phyloP scores from a whole-genome alignment of 2,888 invertebrate species.

The Sussaba pulchella region DNA sequence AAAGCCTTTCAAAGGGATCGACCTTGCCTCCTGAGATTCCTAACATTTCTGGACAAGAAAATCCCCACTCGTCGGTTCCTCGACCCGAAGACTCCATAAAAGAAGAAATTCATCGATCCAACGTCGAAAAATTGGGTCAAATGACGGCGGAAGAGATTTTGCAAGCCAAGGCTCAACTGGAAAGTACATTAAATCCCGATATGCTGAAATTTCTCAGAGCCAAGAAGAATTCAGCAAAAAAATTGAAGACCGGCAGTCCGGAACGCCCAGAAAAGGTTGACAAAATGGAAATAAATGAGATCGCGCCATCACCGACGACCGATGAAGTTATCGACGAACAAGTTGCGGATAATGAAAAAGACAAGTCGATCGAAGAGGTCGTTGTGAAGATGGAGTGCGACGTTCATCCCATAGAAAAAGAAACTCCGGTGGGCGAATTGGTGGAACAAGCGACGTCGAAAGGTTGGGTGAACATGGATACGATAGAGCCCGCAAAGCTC shows the following conservation, averaged over 20 bases:
- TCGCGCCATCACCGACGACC: not conserved
- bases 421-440: conserved; percentile 75
- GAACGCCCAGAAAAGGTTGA: conserved; percentile 8
- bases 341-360: conserved; percentile 33
- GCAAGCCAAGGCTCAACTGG: conserved; percentile 89
- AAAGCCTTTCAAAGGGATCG: conserved; percentile 63
- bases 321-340: conserved; percentile 25
- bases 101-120: conserved; percentile 90
- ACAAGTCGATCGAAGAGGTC: conserved; percentile 3
- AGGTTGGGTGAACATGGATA: conserved; percentile 94
- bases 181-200: conserved; percentile 88
- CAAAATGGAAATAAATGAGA: conserved; percentile 56
- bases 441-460: conserved; percentile 85
- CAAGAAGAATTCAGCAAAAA: conserved; percentile 78
- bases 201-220: conserved; percentile 88
- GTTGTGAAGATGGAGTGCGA: conserved; percentile 68
- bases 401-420: conserved; percentile 56
- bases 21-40: not conserved
- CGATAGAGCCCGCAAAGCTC: conserved; percentile 94
- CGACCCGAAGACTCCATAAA: conserved; percentile 79
- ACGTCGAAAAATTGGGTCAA: conserved; percentile 87
- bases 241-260: not conserved
- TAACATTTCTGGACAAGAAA: not conserved
- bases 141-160: conserved; percentile 92
- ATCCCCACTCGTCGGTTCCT: not conserved